Evolutionary conservation across 1,140 invertebrate genomes (phyloP).

Genomic region (Pollicipes pollicipes): DNA sequence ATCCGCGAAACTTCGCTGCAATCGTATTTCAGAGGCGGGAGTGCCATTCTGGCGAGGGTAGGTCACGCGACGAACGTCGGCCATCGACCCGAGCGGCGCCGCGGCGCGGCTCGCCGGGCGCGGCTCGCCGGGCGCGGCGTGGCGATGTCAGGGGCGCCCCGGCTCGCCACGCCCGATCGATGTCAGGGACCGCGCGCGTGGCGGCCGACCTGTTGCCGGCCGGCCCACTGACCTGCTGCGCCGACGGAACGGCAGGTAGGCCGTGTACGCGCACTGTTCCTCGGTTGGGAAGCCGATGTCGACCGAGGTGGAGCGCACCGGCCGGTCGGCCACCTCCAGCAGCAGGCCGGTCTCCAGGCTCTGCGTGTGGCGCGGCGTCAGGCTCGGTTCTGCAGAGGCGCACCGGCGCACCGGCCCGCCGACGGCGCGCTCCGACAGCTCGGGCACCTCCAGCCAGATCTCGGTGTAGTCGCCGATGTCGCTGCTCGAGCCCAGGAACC

Average conservation of each 20-base stretch:
- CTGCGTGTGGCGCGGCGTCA: slow-evolving; percentile 24
- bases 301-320: slow-evolving; percentile 62
- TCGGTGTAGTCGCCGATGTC: slow-evolving; percentile 12
- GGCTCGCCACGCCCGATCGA: too few species aligned
- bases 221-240: slow-evolving; percentile 17
- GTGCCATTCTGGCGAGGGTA: too few species aligned
- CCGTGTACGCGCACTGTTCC: slow-evolving; percentile 62
- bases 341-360: slow-evolving; percentile 13
- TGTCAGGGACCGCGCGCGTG: too few species aligned
- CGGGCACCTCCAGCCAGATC: slow-evolving; percentile 19
- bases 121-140: too few species aligned
- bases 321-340: slow-evolving; percentile 10
- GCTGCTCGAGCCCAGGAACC: neutral
- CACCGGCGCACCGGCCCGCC: slow-evolving; percentile 17
- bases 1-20: too few species aligned
- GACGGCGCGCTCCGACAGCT: slow-evolving; percentile 13
- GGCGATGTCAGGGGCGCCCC: too few species aligned
- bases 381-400: slow-evolving; percentile 9
- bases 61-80: too few species aligned
- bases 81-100: too few species aligned
- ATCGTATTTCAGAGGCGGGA: too few species aligned
- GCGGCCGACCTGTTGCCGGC: neutral
- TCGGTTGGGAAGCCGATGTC: slow-evolving; percentile 77
- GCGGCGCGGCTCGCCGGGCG: too few species aligned
- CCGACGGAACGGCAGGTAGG: slow-evolving; percentile 25